Evolutionary conservation across 2,888 invertebrate genomes (phyloP).

Genomic region (Graphium colonna): DNA sequence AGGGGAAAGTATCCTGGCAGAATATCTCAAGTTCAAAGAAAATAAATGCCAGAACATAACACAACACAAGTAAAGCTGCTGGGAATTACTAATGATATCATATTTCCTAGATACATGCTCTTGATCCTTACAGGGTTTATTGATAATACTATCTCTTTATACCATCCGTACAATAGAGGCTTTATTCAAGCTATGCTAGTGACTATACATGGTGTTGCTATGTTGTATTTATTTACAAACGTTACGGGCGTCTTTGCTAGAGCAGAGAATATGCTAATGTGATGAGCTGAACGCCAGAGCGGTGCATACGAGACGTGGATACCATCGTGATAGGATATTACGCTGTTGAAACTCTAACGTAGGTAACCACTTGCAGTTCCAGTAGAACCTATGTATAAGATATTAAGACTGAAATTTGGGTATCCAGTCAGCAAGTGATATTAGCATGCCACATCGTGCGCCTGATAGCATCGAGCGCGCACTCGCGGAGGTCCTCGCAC

Average conservation of each 20-base stretch:
- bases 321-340: conserved; percentile 1
- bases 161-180: no score
- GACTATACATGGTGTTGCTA: no score
- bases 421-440: not conserved
- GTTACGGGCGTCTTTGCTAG: not conserved
- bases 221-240: not conserved
- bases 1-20: no score
- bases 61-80: no score
- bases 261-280: not conserved
- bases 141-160: no score
- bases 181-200: no score
- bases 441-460: not conserved
- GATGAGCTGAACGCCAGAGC: not conserved
- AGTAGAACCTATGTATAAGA: not conserved
- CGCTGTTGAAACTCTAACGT: not conserved
- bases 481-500: not conserved
- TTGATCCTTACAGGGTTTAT: no score
- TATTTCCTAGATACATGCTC: no score
- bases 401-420: not conserved
- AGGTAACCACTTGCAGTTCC: not conserved
- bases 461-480: not conserved
- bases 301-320: not conserved
- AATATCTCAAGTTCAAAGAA: no score
- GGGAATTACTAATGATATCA: no score
- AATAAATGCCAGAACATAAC: no score